Evolutionary conservation across 1,140 invertebrate species (phyloP).

Genomic region (Pseudomyrmex pallidus): DNA sequence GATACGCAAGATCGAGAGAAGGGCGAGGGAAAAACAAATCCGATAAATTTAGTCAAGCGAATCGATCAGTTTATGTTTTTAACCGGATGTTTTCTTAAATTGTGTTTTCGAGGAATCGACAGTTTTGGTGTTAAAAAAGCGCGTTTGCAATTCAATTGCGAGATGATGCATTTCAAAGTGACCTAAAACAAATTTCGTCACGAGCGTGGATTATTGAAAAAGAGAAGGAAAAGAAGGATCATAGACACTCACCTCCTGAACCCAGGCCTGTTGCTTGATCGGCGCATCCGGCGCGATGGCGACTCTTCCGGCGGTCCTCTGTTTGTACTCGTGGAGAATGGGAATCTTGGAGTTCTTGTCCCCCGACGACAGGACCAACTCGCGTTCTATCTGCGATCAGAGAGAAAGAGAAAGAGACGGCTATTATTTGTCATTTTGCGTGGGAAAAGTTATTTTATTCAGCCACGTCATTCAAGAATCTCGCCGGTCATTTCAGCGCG

Average conservation of each 20-base stretch:
- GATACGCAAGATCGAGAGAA: too few relatives aligned
- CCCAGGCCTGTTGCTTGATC: conserved; percentile 88
- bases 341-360: conserved; percentile 92
- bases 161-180: background rate
- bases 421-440: background rate
- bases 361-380: conserved; percentile 88
- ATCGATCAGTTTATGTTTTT: too few relatives aligned
- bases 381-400: conserved; percentile 89
- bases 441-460: background rate
- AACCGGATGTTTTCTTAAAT: too few relatives aligned
- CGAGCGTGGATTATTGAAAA: conserved; percentile 13
- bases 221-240: background rate
- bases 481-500: too few relatives aligned
- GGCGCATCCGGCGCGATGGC: conserved; percentile 90
- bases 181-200: background rate
- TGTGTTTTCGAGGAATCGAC: too few relatives aligned
- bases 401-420: background rate
- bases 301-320: conserved; percentile 85
- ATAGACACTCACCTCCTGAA: conserved; percentile 83
- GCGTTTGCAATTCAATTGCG: too few relatives aligned
- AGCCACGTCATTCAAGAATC: background rate
- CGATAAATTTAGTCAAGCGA: too few relatives aligned
- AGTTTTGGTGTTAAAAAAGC: background rate
- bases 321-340: conserved; percentile 90
- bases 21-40: too few relatives aligned